Conservation (phyloP, 2,888 invertebrate genomes). For the Cerceris rybyensis region DNA sequence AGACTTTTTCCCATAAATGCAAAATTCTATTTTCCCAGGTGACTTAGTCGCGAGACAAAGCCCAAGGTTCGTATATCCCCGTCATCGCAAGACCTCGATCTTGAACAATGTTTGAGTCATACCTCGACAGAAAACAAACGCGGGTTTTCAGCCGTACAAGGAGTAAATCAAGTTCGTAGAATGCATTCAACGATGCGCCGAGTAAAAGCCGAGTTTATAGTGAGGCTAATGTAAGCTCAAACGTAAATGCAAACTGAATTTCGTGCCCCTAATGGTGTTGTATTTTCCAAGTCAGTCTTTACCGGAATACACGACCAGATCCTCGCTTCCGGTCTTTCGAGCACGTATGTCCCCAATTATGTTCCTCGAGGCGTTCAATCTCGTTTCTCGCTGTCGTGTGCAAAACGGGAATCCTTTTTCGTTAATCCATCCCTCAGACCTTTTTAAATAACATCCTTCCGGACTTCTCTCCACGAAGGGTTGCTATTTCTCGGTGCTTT, state of each 20-base stretch:
- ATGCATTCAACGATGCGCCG: conserved; percentile 36
- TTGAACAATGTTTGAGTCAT: too few relatives aligned
- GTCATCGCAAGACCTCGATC: too few relatives aligned
- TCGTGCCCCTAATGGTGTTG: conserved; percentile 34
- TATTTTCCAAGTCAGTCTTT: conserved; percentile 34
- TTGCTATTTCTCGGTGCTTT: too few relatives aligned
- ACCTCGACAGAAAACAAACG: background rate
- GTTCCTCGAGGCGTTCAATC: background rate
- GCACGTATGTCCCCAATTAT: too few relatives aligned
- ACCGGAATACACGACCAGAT: background rate
- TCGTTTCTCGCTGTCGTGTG: background rate
- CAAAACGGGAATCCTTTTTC: background rate
- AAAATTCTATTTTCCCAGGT: too few relatives aligned
- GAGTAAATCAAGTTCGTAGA: conserved; percentile 44
- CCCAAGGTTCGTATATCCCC: too few relatives aligned
- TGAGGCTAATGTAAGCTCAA: conserved; percentile 36
- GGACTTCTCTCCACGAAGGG: too few relatives aligned
- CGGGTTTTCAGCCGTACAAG: conserved; percentile 24
- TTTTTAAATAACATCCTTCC: too few relatives aligned
- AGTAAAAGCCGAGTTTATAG: conserved; percentile 37
- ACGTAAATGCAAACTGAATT: conserved; percentile 53
- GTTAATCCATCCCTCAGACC: background rate
- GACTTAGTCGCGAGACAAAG: too few relatives aligned
- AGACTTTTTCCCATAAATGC: too few relatives aligned
- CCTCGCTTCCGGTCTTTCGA: background rate